Base-by-base conservation (phyloP, 2,113 vertebrate species). In the Fregata magnificens region DNA sequence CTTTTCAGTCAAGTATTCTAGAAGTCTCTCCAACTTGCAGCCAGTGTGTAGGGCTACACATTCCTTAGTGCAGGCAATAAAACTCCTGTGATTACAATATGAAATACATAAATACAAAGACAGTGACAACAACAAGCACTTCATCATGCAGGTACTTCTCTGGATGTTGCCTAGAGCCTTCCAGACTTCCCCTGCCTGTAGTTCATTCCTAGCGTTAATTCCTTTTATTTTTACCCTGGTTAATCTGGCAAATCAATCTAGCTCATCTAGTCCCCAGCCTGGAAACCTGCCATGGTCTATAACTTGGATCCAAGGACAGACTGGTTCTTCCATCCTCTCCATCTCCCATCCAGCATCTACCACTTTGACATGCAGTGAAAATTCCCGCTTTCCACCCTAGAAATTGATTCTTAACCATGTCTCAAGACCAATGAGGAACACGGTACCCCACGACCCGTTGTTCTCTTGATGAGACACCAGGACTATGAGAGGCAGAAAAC, bases 371-470 rank as follows among this genome's bases (percentile, higher is more conserved):
- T 10, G 38, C 36, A 32, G 17, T 10, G 28, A 18, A 24, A 81
- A 50, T 42, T 18, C 22, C 22, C 42, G 38, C 36, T n/a, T 65
- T 52, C 20, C 25, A 58, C 34, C 24, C 36, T n/a, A 16, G 45
- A 65, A 47, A 40, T 5, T 11, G 13, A 53, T 47, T 40, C 52
- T 47, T 47, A 11, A 10, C 38, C 0, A 0, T 15, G 21, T 13
- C 31, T 59, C 52, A 25, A n/a, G 82, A 32, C 38, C 38, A 34
- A 1, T 0, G 19, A 42, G 63, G 26, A 72, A 4, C 42, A 45
- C 0, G 0, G 40, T 7, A 49, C 28, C 55, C 26, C 32, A 26
- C 36, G 40, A 7, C 11, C 50, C 5, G 0, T 4, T 28, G 7
- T 42, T 61, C 19, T 63, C 49, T 22, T 16, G 10, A 7, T 15